Evolutionary conservation across 2,888 invertebrate species (phyloP).

Genomic region (Lasioglossum zephyrum): DNA sequence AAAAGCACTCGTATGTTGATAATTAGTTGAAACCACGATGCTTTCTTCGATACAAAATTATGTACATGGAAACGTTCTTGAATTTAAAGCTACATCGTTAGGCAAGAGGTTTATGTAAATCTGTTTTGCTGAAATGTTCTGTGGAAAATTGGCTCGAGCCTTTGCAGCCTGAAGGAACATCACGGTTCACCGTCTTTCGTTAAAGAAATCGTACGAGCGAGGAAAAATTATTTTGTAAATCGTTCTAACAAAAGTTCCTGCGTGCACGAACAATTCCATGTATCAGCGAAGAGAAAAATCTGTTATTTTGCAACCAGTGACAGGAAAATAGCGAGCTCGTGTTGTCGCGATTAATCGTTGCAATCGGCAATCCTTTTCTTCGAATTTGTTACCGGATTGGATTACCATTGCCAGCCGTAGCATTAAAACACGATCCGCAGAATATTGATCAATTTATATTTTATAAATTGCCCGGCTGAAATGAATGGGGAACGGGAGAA

Average conservation of each 20-base stretch:
- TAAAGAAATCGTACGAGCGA: not conserved
- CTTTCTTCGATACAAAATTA: slow-evolving; percentile 1
- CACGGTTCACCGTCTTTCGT: not conserved
- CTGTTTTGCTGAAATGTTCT: not conserved
- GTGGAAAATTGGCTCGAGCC: not conserved
- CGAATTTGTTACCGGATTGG: not conserved
- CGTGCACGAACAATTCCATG: not conserved
- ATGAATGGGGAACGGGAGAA: slow-evolving; percentile 48
- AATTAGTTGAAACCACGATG: not conserved
- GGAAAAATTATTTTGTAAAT: not conserved
- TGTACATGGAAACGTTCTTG: not conserved
- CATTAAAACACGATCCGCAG: slow-evolving; percentile 47
- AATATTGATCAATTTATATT: slow-evolving; percentile 61
- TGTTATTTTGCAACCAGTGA: not conserved
- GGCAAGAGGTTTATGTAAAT: not conserved
- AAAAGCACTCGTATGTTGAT: not conserved
- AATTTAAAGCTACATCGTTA: not conserved
- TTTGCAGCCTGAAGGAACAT: not conserved
- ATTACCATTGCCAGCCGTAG: not conserved
- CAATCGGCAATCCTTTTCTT: not conserved
- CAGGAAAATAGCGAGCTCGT: not conserved
- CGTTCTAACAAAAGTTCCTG: not conserved
- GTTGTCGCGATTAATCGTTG: not conserved
- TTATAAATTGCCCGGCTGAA: slow-evolving; percentile 44
- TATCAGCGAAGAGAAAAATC: not conserved